Evolutionary conservation across 2,888 invertebrate species (phyloP).

Genomic region (Troilus luridus): DNA sequence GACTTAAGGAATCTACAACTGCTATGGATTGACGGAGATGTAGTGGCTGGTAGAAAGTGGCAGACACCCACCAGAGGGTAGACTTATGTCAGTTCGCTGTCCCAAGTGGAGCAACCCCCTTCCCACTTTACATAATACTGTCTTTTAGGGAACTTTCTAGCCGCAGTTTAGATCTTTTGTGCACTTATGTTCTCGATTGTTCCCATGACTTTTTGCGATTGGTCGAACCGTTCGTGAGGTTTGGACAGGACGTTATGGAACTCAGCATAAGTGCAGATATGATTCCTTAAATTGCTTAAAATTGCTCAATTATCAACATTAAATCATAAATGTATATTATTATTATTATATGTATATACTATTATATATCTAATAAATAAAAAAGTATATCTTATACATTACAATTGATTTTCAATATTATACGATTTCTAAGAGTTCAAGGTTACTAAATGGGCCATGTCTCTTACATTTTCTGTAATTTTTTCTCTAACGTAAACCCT

Average conservation of each 20-base stretch:
- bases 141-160: conserved; percentile 34
- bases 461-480: too few relatives aligned
- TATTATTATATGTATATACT: too few relatives aligned
- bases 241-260: not conserved
- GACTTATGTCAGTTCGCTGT: conserved; percentile 37
- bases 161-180: conserved; percentile 35
- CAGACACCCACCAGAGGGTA: not conserved
- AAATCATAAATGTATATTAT: not conserved
- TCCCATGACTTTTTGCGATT: conserved; percentile 32
- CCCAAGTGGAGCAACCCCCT: conserved; percentile 21
- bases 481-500: too few relatives aligned
- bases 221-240: not conserved
- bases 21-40: not conserved
- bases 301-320: not conserved
- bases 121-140: conserved; percentile 34
- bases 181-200: conserved; percentile 2
- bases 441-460: too few relatives aligned
- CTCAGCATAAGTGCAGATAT: not conserved
- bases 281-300: not conserved
- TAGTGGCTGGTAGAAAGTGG: not conserved
- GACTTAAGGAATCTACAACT: not conserved
- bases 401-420: not conserved
- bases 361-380: not conserved
- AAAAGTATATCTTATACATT: not conserved
- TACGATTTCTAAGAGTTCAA: too few relatives aligned